Conservation (phyloP, 2,888 invertebrate genomes). For the Orthonevra nobilis region DNA sequence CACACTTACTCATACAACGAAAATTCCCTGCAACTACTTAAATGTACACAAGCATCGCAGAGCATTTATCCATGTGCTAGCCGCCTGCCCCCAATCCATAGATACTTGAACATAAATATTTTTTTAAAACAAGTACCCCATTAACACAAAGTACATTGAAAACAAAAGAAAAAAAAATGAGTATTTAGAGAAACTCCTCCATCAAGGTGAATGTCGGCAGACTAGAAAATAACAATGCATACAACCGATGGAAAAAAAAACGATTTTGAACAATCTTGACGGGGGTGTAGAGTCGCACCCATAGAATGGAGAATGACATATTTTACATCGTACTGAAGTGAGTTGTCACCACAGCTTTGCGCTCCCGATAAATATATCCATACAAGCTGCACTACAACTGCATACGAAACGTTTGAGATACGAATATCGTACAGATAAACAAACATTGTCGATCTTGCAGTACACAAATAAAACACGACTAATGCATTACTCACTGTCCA, state of each 20-base stretch:
- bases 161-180: neutral
- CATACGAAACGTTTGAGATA: slow-evolving; percentile 35
- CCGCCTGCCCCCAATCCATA: slow-evolving; percentile 27
- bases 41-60: slow-evolving; percentile 6
- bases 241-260: slow-evolving; percentile 6
- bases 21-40: slow-evolving; percentile 28
- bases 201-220: slow-evolving; percentile 65
- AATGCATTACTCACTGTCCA: slow-evolving; percentile 47
- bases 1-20: slow-evolving; percentile 53
- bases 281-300: slow-evolving; percentile 53
- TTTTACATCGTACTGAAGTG: no score
- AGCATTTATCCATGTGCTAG: slow-evolving; percentile 18
- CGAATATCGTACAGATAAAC: slow-evolving; percentile 31
- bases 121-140: slow-evolving; percentile 26
- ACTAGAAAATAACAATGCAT: no score
- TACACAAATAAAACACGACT: no score
- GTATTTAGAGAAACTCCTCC: slow-evolving; percentile 26
- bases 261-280: neutral
- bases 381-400: slow-evolving; percentile 5
- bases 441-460: no score
- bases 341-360: slow-evolving; percentile 29
- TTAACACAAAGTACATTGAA: slow-evolving; percentile 10
- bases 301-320: slow-evolving; percentile 27
- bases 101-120: neutral
- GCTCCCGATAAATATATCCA: slow-evolving; percentile 25